Conservation (phyloP, 2,888 invertebrate genomes). For the Deladenus siricidicola region DNA sequence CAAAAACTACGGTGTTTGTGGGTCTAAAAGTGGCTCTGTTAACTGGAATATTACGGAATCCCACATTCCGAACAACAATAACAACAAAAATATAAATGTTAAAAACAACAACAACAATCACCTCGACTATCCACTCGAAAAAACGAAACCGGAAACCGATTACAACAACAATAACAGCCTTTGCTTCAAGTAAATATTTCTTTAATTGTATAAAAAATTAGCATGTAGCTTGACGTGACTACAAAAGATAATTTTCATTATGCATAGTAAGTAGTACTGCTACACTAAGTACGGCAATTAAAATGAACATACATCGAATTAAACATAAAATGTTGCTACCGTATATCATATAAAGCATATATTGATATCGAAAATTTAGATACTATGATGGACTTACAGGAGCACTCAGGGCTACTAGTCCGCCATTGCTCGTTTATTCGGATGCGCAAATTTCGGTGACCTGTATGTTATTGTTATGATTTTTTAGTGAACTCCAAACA, state of each 20-base stretch:
- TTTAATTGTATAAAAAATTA: not conserved
- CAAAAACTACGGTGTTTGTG: constrained; percentile 27
- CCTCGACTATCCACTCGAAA: too few species aligned
- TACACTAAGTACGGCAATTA: too few species aligned
- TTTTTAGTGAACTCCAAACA: not conserved
- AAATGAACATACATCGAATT: not conserved
- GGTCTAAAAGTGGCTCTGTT: constrained; percentile 15
- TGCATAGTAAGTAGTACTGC: too few species aligned
- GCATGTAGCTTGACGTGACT: too few species aligned
- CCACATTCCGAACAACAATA: not conserved
- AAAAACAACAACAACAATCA: constrained; percentile 3
- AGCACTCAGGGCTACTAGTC: constrained; percentile 55
- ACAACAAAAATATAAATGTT: not conserved
- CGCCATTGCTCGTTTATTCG: constrained; percentile 41
- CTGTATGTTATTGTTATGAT: constrained; percentile 15
- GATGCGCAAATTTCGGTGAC: constrained; percentile 33
- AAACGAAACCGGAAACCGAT: too few species aligned
- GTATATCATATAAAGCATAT: not conserved
- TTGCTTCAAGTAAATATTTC: constrained; percentile 3
- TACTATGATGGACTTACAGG: constrained; percentile 57
- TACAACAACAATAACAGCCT: constrained; percentile 1
- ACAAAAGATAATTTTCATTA: too few species aligned
- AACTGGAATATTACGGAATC: constrained; percentile 20
- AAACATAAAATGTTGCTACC: not conserved
- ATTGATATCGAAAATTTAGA: constrained; percentile 45